Evolutionary conservation across 2,888 invertebrate genomes (phyloP), one percentile per base, ranked within the genome.

Genomic region (Diarsia brunnea): DNA sequence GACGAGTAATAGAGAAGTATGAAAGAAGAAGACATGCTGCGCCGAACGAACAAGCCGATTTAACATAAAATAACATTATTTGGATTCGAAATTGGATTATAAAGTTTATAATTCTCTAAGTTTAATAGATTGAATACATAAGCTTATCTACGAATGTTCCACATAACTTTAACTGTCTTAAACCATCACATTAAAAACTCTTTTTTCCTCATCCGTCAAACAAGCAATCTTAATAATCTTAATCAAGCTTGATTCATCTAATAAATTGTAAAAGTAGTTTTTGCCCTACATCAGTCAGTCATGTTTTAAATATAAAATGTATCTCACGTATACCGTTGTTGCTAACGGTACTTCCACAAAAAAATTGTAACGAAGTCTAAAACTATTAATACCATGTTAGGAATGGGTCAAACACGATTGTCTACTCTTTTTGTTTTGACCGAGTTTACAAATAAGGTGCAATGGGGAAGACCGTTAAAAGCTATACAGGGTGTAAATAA

Each of bases 291-390:
- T 83, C 79, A 69, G 84, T 84, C 84, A 73, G 19, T 72, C 75
- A 69, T 12, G 69, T 31, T 45, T 51, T 47, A 73, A 76, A 77
- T 76, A 81, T 69, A 70, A 65, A 60, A 73, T 67, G 45, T 72
- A 77, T 75, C 49, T 75, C 71, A 60, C 70, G 67, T 63, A 8
- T 81, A 83, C 86, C 87, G 86, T 87, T 83, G 65, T 85, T 85
- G 63, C 64, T 83, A 83, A 87, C 88, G 86, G 88, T 83, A 77
- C 70, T 12, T 10, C 31, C 16, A 81, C 66, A 82, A 85, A 85
- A 86, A n/a, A 87, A 76, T 75, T 67, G 73, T 75, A 60, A 64
- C 27, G 24, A 77, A 65, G 24, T 55, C 12, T 74, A 24, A 63
- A 68, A 64, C 38, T 75, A 73, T 70, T 67, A 83, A 79, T 71